Evolutionary conservation across 2,113 vertebrate genomes (phyloP).

Genomic region (Muntiacus muntjak): DNA sequence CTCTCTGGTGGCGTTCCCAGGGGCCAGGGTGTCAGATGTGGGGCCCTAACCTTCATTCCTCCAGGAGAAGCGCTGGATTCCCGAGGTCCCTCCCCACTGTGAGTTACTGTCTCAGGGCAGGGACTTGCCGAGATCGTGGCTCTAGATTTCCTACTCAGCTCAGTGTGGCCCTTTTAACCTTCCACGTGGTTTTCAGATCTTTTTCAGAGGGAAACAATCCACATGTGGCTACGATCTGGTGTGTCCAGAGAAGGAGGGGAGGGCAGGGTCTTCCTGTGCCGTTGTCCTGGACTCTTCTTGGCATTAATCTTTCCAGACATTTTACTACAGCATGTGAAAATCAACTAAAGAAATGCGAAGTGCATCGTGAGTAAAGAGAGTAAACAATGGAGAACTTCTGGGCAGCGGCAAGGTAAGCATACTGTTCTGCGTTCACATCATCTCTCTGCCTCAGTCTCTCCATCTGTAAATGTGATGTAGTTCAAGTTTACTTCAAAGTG

Average conservation of each 20-base stretch:
- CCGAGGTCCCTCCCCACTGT: rapidly evolving
- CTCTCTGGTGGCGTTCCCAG: neutral
- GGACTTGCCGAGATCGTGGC: neutral
- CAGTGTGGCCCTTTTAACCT: neutral
- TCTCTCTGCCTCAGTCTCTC: neutral
- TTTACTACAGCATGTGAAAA: neutral
- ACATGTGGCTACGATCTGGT: neutral
- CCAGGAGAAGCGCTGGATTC: rapidly evolving
- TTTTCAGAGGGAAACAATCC: neutral
- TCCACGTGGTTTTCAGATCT: neutral
- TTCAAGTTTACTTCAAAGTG: neutral
- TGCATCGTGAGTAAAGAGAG: neutral
- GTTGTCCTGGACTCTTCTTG: neutral
- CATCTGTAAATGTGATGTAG: neutral
- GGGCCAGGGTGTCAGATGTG: neutral
- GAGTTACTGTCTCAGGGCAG: too few species aligned
- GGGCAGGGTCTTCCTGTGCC: neutral
- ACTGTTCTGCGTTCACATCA: neutral
- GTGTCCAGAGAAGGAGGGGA: neutral
- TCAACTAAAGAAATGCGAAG: neutral
- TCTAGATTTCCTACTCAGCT: neutral
- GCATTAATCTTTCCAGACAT: neutral
- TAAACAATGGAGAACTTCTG: neutral
- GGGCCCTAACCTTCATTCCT: neutral
- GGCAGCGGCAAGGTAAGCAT: neutral